A percentile compares a stretch with the other conserved stretches of the same genome.
Evolutionary conservation across 2,888 invertebrate genomes (phyloP).

Genomic region (Morpho achilles): DNA sequence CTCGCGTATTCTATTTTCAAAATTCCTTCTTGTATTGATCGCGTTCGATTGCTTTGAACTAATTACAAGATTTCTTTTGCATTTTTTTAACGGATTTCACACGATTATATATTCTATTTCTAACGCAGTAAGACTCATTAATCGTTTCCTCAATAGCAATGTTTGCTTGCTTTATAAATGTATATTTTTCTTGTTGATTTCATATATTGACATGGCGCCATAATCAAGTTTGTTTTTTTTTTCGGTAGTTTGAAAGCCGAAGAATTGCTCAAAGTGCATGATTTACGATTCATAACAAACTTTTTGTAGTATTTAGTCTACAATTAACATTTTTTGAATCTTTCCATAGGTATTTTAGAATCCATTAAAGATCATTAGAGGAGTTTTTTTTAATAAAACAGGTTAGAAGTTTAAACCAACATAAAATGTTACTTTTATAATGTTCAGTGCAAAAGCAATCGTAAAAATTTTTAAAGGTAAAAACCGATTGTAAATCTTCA

Average conservation of each 20-base stretch:
- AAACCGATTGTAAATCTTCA: conserved; percentile 27
- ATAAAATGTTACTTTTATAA: too few species aligned
- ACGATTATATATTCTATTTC: conserved; percentile 4
- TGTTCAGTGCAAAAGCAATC: too few species aligned
- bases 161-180: conserved; percentile 30
- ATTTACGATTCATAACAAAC: conserved; percentile 4
- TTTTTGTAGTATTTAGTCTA: conserved; percentile 9
- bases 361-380: too few species aligned
- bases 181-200: conserved; percentile 37
- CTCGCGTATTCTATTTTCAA: conserved; percentile 63
- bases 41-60: conserved; percentile 49
- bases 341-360: neutral
- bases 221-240: conserved; percentile 15
- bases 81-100: conserved; percentile 12
- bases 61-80: conserved; percentile 32
- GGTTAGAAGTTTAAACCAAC: too few species aligned
- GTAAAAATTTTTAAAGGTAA: neutral
- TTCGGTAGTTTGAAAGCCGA: conserved; percentile 9
- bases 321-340: neutral
- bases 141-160: neutral
- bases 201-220: conserved; percentile 37
- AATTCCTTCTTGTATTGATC: conserved; percentile 60
- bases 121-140: neutral
- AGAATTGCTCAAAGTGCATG: conserved; percentile 2
- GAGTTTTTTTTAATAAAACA: too few species aligned